Evolutionary conservation across 2,113 vertebrate species (phyloP).

Genomic region (Laticauda laticaudata): DNA sequence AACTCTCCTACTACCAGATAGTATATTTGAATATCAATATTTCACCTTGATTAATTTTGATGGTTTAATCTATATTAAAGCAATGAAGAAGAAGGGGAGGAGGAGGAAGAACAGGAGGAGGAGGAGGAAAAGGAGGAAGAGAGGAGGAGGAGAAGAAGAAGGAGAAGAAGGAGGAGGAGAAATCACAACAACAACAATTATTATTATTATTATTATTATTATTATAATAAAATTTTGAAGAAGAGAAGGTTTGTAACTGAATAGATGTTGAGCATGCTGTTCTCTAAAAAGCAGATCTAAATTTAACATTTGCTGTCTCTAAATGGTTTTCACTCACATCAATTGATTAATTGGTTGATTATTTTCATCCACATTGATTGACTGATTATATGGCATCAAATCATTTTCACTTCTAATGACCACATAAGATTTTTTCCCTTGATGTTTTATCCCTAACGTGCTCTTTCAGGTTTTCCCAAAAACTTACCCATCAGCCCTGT

Average conservation of each 20-base stretch:
- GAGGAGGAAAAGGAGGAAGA: no score
- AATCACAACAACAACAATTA: no score
- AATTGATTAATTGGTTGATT: neutral
- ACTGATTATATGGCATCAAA: neutral
- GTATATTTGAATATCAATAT: neutral
- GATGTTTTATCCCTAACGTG: neutral
- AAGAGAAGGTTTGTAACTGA: neutral
- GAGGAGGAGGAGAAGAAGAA: no score
- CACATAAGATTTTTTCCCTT: neutral
- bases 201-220: no score
- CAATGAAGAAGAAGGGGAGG: no score
- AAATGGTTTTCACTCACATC: neutral
- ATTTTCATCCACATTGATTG: neutral
- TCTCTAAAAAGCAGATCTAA: slow-evolving; percentile 35
- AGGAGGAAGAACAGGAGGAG: no score
- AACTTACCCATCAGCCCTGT: neutral
- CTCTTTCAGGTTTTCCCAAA: neutral
- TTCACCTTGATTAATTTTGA: neutral
- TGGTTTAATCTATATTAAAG: neutral
- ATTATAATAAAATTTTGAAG: no score
- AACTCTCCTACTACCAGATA: neutral
- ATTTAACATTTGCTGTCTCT: neutral
- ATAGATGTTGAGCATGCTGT: neutral
- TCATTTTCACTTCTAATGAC: neutral
- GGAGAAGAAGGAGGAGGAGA: no score